phyloP scores from a whole-genome alignment of 1,140 invertebrate genomes.

The Gryon sp. region DNA sequence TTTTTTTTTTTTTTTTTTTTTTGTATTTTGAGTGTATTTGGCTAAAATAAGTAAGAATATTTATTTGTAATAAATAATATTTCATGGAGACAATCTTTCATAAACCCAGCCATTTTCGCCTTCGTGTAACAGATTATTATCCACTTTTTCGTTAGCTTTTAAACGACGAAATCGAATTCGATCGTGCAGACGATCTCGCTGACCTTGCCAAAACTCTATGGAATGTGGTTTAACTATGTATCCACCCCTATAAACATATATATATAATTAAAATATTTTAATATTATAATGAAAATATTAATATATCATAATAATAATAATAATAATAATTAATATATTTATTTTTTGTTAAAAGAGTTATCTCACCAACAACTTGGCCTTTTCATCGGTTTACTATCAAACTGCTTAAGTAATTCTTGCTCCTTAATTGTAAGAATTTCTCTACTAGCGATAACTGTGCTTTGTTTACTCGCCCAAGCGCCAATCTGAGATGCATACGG shows the following conservation, averaged over 20 bases:
- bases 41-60: too few species aligned
- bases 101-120: slow-evolving; percentile 95
- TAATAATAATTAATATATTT: too few species aligned
- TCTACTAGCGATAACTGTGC: slow-evolving; percentile 86
- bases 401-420: slow-evolving; percentile 82
- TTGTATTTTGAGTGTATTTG: too few species aligned
- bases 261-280: too few species aligned
- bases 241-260: slow-evolving; percentile 92
- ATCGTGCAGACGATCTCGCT: slow-evolving; percentile 95
- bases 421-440: slow-evolving; percentile 86
- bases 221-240: slow-evolving; percentile 89
- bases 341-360: too few species aligned
- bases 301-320: slow-evolving; percentile 1
- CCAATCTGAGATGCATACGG: slow-evolving; percentile 93
- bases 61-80: too few species aligned
- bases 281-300: too few species aligned
- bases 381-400: slow-evolving; percentile 82
- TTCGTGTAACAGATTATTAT: slow-evolving; percentile 84
- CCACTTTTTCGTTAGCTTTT: slow-evolving; percentile 81
- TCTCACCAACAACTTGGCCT: slow-evolving; percentile 87
- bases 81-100: slow-evolving; percentile 92
- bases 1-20: too few species aligned
- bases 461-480: slow-evolving; percentile 91
- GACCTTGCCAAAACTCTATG: slow-evolving; percentile 99
- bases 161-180: slow-evolving; percentile 89